phyloP scores from a whole-genome alignment of 2,797 vertebrate genomes.

The Lepidocolaptes lacrymiger region DNA sequence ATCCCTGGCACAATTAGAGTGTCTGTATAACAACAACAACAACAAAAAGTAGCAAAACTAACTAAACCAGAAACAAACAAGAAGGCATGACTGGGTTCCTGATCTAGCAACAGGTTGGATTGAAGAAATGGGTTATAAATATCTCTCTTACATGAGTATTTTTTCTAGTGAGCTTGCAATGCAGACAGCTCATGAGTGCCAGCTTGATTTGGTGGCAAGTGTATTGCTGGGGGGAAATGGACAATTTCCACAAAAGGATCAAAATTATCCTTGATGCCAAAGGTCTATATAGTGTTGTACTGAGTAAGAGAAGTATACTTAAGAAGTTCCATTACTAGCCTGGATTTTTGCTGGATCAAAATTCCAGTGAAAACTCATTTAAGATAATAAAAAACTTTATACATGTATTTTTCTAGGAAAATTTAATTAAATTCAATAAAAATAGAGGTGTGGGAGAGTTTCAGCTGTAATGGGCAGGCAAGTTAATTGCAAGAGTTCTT shows the following conservation, averaged over 20 bases:
- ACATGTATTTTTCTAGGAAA: neutral
- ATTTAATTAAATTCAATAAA: neutral
- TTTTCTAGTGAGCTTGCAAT: neutral
- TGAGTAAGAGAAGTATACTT: neutral
- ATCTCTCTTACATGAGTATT: neutral
- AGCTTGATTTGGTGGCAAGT: neutral
- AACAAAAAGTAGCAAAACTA: neutral
- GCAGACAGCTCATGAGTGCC: neutral
- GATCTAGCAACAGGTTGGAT: neutral
- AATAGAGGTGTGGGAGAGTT: fast-evolving
- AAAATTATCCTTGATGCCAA: neutral
- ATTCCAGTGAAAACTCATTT: neutral
- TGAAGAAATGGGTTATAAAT: neutral
- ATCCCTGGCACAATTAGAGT: neutral
- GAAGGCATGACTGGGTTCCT: neutral
- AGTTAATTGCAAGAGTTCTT: neutral
- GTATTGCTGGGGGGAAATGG: neutral
- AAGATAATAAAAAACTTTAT: neutral
- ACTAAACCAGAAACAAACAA: neutral
- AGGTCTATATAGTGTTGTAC: neutral
- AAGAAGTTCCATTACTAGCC: neutral
- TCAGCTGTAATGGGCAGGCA: neutral
- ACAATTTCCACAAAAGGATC: neutral
- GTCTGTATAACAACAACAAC: neutral
- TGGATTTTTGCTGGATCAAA: neutral